Conservation (phyloP, 1,140 invertebrate species). For the Calosoma granatense region DNA sequence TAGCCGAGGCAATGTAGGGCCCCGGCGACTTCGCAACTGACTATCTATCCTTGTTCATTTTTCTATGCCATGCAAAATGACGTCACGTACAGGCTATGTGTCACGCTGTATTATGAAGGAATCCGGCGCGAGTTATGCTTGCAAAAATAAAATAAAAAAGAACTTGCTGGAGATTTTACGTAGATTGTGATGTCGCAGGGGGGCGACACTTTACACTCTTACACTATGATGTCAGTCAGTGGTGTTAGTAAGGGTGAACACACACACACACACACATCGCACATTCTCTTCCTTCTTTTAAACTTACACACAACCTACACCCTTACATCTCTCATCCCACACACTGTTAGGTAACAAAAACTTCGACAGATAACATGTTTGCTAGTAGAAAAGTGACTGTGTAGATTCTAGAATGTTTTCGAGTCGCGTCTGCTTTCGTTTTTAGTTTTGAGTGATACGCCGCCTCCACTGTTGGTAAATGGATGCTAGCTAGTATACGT, state of each 20-base stretch:
- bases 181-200: not conserved
- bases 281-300: no score
- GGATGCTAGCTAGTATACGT: no score
- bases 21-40: not conserved
- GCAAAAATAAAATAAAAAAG: slow-evolving; percentile 4
- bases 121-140: not conserved
- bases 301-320: no score
- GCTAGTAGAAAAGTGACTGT: not conserved
- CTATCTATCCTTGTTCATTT: slow-evolving; percentile 2
- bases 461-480: not conserved
- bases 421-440: not conserved
- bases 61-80: slow-evolving; percentile 6
- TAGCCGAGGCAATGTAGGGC: no score
- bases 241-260: no score
- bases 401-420: not conserved
- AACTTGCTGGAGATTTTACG: not conserved
- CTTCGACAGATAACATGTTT: not conserved
- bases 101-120: slow-evolving; percentile 2
- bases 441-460: not conserved
- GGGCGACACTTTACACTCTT: no score
- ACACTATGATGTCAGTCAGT: no score
- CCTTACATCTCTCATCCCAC: no score
- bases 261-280: no score
- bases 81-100: slow-evolving; percentile 3
- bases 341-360: no score